Evolutionary conservation across 2,113 vertebrate species (phyloP), one percentile per base, ranked within the genome.

Genomic region (Pholis gunnellus): DNA sequence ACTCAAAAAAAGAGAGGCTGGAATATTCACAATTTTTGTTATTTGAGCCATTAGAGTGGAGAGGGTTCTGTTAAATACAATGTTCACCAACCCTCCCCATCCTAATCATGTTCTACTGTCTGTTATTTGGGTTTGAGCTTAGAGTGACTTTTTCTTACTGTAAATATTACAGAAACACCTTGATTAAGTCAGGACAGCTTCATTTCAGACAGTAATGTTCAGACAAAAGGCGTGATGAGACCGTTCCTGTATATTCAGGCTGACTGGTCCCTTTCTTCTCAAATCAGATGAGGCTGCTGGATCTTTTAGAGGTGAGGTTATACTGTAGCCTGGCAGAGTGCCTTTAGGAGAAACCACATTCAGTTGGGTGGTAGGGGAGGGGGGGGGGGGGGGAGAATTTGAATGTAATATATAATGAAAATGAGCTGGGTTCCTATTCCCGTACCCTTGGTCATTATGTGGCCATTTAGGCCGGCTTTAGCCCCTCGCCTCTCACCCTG

Each of bases 341-440:
- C 34, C 34, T 52, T 69, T 13, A 31, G 27, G 44, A 42, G 5
- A 70, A 75, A 82, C 57, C 73, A 76, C n/a, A 71, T 69, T 75
- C 61, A 72, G 29, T 87, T 81, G 60, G 63, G 3, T 44, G 18
- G 27, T 38, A n/a, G 46, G 5, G 50, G 18, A 54, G 27, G 25
- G 40, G 6, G 1, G 20, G 10, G 14, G 5, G 25, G n/a, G 9
- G 4, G 40, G 72, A 20, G 46, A 80, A 48, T 81, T 93, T 92
- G 91, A 94, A 89, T 87, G 72, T 95, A 92, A 94, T 92, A 88
- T 71, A 84, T 86, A 89, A 92, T 92, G 91, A 94, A 94, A 94
- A 94, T 81, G 85, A 91, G 88, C 81, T 63, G 66, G 59, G 40
- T 72, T 85, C 20, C 11, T 78, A 75, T 85, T 79, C 67, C 71